Percentiles rank a stretch among this genome's conserved stretches.
These are phyloP conservation scores for Chaitophorus viminalis DNA, from an alignment of 2,888 invertebrate species.

Conservation along the genomic window DNA sequence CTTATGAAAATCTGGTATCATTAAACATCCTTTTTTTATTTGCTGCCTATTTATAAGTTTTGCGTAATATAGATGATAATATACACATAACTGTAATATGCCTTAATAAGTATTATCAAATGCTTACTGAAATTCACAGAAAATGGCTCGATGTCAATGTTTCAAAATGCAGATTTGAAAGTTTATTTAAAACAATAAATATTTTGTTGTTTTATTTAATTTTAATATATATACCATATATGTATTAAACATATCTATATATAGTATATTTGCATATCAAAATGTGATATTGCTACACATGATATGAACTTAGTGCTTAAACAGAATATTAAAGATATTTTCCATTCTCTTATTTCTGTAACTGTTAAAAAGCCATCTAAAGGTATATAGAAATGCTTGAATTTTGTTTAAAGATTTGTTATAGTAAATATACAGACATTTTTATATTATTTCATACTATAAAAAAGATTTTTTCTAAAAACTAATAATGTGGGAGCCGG, in stretches of 20 bases:
- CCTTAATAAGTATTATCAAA: not conserved
- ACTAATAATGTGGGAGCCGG: not conserved
- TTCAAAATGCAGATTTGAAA: not conserved
- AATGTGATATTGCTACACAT: too few relatives aligned
- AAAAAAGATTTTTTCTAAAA: not conserved
- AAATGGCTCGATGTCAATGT: not conserved
- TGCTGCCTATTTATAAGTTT: not conserved
- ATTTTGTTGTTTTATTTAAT: not conserved
- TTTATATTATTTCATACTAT: not conserved
- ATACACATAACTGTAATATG: not conserved
- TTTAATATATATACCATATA: not conserved
- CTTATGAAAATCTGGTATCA: not conserved
- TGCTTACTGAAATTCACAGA: not conserved
- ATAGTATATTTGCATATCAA: not conserved
- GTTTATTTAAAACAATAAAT: not conserved
- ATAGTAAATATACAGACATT: too few relatives aligned
- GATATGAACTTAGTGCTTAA: not conserved
- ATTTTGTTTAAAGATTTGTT: too few relatives aligned
- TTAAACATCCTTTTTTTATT: not conserved
- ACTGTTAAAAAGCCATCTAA: too few relatives aligned
- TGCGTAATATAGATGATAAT: not conserved
- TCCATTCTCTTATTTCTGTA: too few relatives aligned
- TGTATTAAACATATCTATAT: not conserved
- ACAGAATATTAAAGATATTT: not conserved
- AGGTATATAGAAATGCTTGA: too few relatives aligned